Evolutionary conservation across 2,888 invertebrate species (phyloP).

Genomic region (Polyommatus icarus): DNA sequence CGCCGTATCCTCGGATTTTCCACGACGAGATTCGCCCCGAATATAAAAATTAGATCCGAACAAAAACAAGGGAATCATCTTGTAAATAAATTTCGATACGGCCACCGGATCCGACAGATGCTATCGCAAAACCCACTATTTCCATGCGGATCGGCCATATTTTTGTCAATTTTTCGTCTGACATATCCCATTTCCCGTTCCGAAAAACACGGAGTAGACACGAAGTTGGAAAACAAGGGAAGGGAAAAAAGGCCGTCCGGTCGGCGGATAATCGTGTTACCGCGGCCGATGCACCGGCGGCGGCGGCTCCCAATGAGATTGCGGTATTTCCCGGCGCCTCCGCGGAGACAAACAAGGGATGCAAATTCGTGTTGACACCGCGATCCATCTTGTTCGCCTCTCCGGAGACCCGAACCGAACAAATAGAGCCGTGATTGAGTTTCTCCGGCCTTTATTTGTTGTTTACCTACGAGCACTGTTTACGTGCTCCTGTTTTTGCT

Average conservation of each 20-base stretch:
- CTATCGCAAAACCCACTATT: constrained; percentile 76
- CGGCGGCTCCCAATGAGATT: constrained; percentile 73
- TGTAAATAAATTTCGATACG: constrained; percentile 62
- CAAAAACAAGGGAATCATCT: constrained; percentile 65
- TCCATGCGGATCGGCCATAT: constrained; percentile 72
- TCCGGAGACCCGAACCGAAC: constrained; percentile 71
- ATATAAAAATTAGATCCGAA: constrained; percentile 18
- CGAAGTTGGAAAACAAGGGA: constrained; percentile 78
- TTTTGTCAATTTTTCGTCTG: constrained; percentile 80
- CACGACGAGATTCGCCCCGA: not conserved
- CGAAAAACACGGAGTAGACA: constrained; percentile 77
- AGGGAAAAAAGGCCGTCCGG: constrained; percentile 74
- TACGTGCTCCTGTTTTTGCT: constrained; percentile 31
- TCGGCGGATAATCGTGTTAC: constrained; percentile 80
- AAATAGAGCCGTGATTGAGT: constrained; percentile 76
- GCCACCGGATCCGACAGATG: constrained; percentile 63
- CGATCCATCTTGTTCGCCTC: constrained; percentile 79
- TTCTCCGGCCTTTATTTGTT: constrained; percentile 54
- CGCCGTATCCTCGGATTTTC: not conserved
- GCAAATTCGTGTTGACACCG: constrained; percentile 80
- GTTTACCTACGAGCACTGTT: constrained; percentile 33
- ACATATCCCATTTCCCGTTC: constrained; percentile 79
- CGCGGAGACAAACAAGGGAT: constrained; percentile 78
- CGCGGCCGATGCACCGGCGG: constrained; percentile 67
- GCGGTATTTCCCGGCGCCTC: constrained; percentile 74